Evolutionary conservation across 2,797 vertebrate genomes (phyloP).

Genomic region (Cottoperca gobio): DNA sequence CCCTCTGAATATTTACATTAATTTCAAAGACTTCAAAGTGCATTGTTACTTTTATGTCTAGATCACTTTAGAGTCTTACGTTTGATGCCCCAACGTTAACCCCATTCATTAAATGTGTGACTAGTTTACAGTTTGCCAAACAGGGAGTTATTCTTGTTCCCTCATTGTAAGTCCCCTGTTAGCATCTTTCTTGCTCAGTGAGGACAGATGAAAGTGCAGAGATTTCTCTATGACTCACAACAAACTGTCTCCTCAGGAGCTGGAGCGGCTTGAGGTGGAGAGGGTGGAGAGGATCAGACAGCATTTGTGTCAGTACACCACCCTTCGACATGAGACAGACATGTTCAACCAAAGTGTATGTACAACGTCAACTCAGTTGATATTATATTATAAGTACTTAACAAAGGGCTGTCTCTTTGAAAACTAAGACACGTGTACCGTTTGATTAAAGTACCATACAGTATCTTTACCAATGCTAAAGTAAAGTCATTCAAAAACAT

Average conservation of each 20-base stretch:
- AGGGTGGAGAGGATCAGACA: constrained; percentile 96
- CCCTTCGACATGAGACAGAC: constrained; percentile 96
- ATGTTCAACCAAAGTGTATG: constrained; percentile 99
- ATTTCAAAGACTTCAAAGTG: no score
- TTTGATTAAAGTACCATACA: neutral
- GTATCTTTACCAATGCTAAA: no score
- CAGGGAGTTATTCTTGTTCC: neutral
- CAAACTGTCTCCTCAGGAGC: constrained; percentile 85
- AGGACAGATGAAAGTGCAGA: neutral
- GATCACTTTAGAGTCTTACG: neutral
- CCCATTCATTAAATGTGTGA: no score
- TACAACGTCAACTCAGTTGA: constrained; percentile 29
- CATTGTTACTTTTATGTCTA: no score
- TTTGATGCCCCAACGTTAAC: neutral
- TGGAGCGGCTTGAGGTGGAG: constrained; percentile 96
- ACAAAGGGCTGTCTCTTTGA: no score
- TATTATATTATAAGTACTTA: no score
- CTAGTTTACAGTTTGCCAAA: no score
- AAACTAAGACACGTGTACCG: neutral
- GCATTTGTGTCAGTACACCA: constrained; percentile 97
- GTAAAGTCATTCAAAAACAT: no score
- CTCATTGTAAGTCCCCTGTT: neutral
- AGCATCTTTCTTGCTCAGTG: neutral
- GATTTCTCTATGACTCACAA: constrained; percentile 1
- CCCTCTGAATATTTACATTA: neutral